Base-by-base conservation (phyloP, 2,797 vertebrate genomes). In the Alcedo atthis region DNA sequence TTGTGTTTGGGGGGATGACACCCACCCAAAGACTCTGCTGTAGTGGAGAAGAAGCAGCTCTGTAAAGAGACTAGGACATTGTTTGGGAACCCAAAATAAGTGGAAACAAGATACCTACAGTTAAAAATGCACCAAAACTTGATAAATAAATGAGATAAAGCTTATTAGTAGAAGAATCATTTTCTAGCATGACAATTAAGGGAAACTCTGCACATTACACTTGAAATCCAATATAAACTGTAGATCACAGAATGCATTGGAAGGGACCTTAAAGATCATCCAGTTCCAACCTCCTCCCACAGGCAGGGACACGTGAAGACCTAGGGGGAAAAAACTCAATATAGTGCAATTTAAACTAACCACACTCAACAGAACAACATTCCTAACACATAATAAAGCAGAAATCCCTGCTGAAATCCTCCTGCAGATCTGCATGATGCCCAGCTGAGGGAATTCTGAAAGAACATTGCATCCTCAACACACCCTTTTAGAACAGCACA, bases 21-120 rank as follows among this genome's bases (percentile, higher is more conserved):
- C 33, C 26, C 1, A 0, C 53, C 49, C 32, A 17, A 2, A 10
- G 4, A 19, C 26, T 8, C 33, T 22, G 4, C 6, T 22, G 14
- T 1, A 24, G 32, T 7, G 13, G 35, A 30, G 20, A 33, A 35
- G 45, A 69, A 35, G 26, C 6, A 12, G 17, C 37, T 80, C 57
- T 66, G 42, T 8, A 25, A 51, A 26, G 0, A 40, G 35, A 45
- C 26, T 1, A 67, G 48, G 20, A 7, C 20, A 13, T 24, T 28
- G 35, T 54, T 10, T 45, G 55, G n/a, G 49, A 53, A 6, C 24
- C 22, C 58, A 32, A 16, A 11, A 81, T n/a, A 43, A 54, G 3
- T 20, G 37, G 37, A 26, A 76, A 42, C 30, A 54, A 37, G n/a
- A 40, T n/a, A 30, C 15, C 54, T 51, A 45, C 76, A 62, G 18